Conservation (phyloP, 2,888 invertebrate species). For the Sycophila texana region DNA sequence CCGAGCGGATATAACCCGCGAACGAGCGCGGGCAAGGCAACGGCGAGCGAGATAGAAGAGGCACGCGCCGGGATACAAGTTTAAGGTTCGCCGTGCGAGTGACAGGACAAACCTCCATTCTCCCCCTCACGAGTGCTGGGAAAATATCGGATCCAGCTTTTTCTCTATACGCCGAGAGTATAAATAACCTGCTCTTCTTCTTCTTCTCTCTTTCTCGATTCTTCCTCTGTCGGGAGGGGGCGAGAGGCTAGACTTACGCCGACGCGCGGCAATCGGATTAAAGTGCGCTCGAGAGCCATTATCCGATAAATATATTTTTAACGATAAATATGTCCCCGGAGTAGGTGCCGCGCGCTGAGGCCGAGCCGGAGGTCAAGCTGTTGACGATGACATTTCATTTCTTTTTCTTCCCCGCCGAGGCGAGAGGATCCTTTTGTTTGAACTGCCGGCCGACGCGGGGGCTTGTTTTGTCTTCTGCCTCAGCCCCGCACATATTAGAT, state of each 20-base stretch:
- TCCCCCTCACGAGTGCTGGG: constrained; percentile 25
- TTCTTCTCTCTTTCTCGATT: constrained; percentile 3
- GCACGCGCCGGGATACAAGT: neutral
- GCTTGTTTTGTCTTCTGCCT: neutral
- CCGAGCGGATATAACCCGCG: neutral
- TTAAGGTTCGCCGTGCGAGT: constrained; percentile 3
- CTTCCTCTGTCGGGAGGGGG: neutral
- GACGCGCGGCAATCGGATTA: constrained; percentile 41
- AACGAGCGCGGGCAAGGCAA: neutral
- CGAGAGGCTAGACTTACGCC: neutral
- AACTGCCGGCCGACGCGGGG: neutral
- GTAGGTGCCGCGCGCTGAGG: neutral
- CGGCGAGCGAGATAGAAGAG: neutral
- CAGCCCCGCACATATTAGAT: too few species aligned
- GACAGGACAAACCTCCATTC: constrained; percentile 1
- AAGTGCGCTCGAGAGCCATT: constrained; percentile 46
- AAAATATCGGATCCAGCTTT: constrained; percentile 37
- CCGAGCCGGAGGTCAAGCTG: constrained; percentile 16
- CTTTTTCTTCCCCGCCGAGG: neutral
- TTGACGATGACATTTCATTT: constrained; percentile 36
- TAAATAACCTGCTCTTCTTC: constrained; percentile 27
- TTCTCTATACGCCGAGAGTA: neutral
- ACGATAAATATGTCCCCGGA: constrained; percentile 38
- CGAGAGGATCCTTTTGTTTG: too few species aligned
- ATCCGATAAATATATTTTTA: constrained; percentile 50